These are phyloP conservation scores for Nymphalis polychloros DNA, from an alignment of 2,888 invertebrate genomes.

Conservation along the genomic window DNA sequence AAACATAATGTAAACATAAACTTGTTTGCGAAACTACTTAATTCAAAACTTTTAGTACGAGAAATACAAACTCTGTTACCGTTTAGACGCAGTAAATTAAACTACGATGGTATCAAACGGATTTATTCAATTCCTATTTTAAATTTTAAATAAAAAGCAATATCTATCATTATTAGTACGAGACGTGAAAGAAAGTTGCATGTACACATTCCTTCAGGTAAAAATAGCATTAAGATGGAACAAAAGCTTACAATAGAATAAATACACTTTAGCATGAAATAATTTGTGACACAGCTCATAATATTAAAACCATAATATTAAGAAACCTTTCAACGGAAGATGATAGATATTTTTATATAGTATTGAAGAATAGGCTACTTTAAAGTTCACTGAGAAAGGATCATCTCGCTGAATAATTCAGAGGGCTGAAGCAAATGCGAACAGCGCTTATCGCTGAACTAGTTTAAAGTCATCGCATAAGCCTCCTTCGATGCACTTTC, in stretches of 20 bases:
- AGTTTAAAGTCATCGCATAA: conserved; percentile 68
- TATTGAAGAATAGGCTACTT: conserved; percentile 14
- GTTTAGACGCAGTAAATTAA: not conserved
- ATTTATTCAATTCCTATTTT: too few species aligned
- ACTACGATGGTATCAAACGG: not conserved
- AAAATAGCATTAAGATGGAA: too few species aligned
- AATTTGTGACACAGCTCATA: too few species aligned
- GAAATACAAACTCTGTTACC: not conserved
- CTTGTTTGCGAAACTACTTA: not conserved
- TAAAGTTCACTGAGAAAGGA: conserved; percentile 32
- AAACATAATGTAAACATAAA: not conserved
- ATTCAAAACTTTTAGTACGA: not conserved
- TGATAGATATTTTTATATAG: conserved; percentile 9
- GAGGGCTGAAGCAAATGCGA: conserved; percentile 51
- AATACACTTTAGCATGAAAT: too few species aligned
- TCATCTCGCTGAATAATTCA: conserved; percentile 55
- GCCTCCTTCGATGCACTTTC: conserved; percentile 64
- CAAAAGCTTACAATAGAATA: too few species aligned
- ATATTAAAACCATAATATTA: too few species aligned
- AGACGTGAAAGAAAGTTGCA: too few species aligned
- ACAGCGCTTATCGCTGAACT: conserved; percentile 61
- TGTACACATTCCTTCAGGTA: too few species aligned
- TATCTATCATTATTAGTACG: too few species aligned
- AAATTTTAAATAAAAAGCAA: too few species aligned
- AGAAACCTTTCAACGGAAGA: not conserved